These are phyloP conservation scores for Pseudomyrmex cubaensis DNA, from an alignment of 1,140 invertebrate genomes.

Conservation along the genomic window DNA sequence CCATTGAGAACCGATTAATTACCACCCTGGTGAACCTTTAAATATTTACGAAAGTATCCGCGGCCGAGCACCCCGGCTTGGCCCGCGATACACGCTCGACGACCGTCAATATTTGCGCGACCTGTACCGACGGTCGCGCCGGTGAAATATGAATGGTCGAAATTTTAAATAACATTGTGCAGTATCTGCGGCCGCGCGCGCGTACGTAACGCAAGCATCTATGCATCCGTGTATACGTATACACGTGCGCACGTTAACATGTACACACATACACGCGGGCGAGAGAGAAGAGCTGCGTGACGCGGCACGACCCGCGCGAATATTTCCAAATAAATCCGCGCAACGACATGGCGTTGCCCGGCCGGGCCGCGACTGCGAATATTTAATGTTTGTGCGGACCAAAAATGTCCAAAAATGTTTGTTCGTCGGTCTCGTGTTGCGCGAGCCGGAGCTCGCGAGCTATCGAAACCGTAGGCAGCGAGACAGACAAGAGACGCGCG, in stretches of 20 bases:
- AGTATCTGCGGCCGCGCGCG: constrained; percentile 49
- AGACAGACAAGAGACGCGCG: background rate
- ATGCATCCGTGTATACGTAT: background rate
- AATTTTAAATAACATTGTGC: constrained; percentile 66
- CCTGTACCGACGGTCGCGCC: constrained; percentile 28
- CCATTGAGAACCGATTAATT: constrained; percentile 66
- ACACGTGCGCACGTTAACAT: too few species aligned
- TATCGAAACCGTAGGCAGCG: constrained; percentile 6
- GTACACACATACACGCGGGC: background rate
- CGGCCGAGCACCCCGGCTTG: constrained; percentile 28
- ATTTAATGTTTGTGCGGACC: constrained; percentile 57
- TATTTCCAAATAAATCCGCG: constrained; percentile 44
- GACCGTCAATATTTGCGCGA: constrained; percentile 60
- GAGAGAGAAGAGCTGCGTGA: constrained; percentile 36
- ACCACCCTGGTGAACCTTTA: constrained; percentile 51
- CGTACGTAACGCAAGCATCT: background rate
- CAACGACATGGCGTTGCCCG: constrained; percentile 26
- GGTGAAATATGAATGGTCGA: constrained; percentile 63
- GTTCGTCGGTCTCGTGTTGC: constrained; percentile 40
- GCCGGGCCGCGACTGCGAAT: constrained; percentile 58
- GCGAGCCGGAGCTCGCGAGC: constrained; percentile 25
- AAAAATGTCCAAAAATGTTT: too few species aligned
- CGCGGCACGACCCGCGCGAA: constrained; percentile 40
- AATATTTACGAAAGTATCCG: constrained; percentile 68
- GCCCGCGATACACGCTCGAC: constrained; percentile 41